phyloP scores from a whole-genome alignment of 92 coral and sea anemone species.

The Anthopleura xanthogrammica region DNA sequence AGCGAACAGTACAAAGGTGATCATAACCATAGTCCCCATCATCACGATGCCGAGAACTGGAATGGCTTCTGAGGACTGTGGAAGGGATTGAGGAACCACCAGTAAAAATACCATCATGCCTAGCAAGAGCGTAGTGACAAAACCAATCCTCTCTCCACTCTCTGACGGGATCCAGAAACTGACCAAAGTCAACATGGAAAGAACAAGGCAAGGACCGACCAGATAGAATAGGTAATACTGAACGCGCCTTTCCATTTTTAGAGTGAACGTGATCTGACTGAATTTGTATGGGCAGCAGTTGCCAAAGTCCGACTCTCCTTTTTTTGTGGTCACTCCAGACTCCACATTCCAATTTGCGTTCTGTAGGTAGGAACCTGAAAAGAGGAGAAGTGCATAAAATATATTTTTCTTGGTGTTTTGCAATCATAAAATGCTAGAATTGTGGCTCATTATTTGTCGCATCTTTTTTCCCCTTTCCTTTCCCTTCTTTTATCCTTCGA shows the following conservation, averaged over 20 bases:
- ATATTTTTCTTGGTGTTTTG: too few relatives aligned
- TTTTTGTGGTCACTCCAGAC: not conserved
- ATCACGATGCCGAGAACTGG: conserved; percentile 54
- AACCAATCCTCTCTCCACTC: conserved; percentile 86
- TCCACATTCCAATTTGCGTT: conserved; percentile 66
- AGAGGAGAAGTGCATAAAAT: not conserved
- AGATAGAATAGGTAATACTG: conserved; percentile 64
- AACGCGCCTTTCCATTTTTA: conserved; percentile 46
- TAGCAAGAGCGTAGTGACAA: conserved; percentile 73
- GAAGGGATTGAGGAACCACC: conserved; percentile 54
- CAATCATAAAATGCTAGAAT: too few relatives aligned
- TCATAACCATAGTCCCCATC: conserved; percentile 33
- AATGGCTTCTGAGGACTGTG: conserved; percentile 59
- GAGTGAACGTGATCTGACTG: conserved; percentile 35
- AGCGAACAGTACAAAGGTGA: not conserved
- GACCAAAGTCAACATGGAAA: conserved; percentile 50
- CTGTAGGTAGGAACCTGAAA: conserved; percentile 46
- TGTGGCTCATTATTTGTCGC: too few relatives aligned
- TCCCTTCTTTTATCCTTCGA: too few relatives aligned
- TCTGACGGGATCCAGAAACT: conserved; percentile 77
- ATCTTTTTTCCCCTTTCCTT: too few relatives aligned
- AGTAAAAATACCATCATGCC: conserved; percentile 83
- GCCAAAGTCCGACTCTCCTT: conserved; percentile 27
- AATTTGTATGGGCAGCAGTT: conserved; percentile 63
- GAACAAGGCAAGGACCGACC: conserved; percentile 53